These are phyloP conservation scores for Serinus canaria DNA, from an alignment of 2,113 vertebrate genomes.

Conservation along the genomic window DNA sequence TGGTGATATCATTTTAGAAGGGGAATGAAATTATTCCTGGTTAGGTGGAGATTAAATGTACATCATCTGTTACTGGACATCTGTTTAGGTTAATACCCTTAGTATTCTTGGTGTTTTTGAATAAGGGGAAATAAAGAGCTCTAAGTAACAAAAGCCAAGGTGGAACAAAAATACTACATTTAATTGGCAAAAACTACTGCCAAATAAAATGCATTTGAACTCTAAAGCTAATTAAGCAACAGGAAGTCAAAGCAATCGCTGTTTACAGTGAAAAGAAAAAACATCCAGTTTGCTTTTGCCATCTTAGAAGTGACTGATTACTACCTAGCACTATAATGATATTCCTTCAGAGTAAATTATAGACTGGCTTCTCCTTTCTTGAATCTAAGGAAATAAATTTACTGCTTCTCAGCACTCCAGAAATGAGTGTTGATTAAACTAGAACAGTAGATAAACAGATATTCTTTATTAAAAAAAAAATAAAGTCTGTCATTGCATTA, in stretches of 20 bases:
- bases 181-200: neutral
- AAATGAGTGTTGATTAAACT: slow-evolving; percentile 23
- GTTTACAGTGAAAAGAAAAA: slow-evolving; percentile 24
- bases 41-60: slow-evolving; percentile 34
- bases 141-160: neutral
- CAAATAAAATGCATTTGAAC: slow-evolving; percentile 11
- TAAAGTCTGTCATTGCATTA: neutral
- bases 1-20: neutral
- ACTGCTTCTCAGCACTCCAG: slow-evolving; percentile 25
- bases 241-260: neutral
- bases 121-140: neutral
- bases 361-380: slow-evolving; percentile 16
- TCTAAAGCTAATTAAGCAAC: slow-evolving; percentile 27
- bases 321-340: slow-evolving; percentile 28
- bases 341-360: slow-evolving; percentile 62
- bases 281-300: slow-evolving; percentile 11
- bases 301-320: slow-evolving; percentile 55
- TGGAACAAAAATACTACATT: neutral
- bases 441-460: neutral
- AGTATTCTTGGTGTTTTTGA: neutral
- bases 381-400: slow-evolving; percentile 18
- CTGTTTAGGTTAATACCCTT: slow-evolving; percentile 24
- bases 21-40: slow-evolving; percentile 1
- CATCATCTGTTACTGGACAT: slow-evolving; percentile 44
- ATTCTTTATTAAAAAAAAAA: neutral